Conservation (phyloP, 2,113 vertebrate genomes). For the Uropsilus gracilis region DNA sequence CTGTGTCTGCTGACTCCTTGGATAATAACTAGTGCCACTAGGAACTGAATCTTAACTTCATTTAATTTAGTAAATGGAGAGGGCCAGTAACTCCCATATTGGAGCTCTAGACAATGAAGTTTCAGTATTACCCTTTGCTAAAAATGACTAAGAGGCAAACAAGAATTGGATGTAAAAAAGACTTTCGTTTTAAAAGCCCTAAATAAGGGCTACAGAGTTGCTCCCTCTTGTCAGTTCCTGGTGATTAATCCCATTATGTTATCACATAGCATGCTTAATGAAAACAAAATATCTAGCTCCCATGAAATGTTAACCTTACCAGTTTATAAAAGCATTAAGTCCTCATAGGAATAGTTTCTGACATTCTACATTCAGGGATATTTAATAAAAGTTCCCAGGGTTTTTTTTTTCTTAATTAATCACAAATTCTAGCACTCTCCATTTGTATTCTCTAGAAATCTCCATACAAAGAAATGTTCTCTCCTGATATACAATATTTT, state of each 20-base stretch:
- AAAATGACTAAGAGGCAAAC: background rate
- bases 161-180: background rate
- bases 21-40: background rate
- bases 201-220: background rate
- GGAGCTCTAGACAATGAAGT: background rate
- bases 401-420: background rate
- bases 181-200: background rate
- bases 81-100: background rate
- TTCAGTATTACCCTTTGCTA: background rate
- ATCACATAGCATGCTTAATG: background rate
- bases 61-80: background rate
- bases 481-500: too few relatives aligned
- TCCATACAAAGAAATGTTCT: background rate
- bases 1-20: background rate
- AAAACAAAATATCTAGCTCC: background rate
- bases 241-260: background rate
- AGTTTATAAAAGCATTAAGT: background rate
- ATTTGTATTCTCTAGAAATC: background rate
- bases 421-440: slow-evolving; percentile 28
- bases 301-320: background rate
- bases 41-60: background rate
- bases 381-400: background rate
- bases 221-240: background rate
- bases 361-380: slow-evolving; percentile 46
- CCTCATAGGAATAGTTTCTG: background rate